phyloP scores from a whole-genome alignment of 2,888 invertebrate genomes.

The Sinelater perroti region DNA sequence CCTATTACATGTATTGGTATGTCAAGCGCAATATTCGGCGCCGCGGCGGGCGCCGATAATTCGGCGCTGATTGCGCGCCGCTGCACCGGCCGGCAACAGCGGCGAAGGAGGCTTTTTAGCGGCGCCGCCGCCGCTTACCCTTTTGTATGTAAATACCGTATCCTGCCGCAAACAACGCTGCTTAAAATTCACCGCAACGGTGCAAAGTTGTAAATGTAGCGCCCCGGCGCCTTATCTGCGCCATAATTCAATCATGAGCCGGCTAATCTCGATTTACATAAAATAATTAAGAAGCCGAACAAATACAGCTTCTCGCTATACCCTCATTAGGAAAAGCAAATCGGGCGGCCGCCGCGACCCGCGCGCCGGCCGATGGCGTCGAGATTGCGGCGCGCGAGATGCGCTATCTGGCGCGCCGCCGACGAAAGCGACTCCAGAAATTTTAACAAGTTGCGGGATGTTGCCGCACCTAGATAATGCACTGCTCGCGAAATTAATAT shows the following conservation, averaged over 20 bases:
- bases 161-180: slow-evolving; percentile 47
- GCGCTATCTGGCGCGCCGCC: background rate
- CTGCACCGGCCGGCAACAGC: no score
- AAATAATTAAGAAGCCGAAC: slow-evolving; percentile 47
- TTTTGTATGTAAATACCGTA: slow-evolving; percentile 42
- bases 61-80: no score
- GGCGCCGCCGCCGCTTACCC: slow-evolving; percentile 27
- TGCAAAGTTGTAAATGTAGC: slow-evolving; percentile 54
- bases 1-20: no score
- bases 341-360: background rate
- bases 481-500: no score
- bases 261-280: slow-evolving; percentile 50
- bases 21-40: no score
- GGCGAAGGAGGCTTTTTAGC: slow-evolving; percentile 31
- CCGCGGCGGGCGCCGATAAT: no score
- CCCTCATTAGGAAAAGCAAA: slow-evolving; percentile 28
- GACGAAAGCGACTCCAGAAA: background rate
- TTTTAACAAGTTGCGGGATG: no score
- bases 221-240: slow-evolving; percentile 51
- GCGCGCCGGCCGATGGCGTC: background rate
- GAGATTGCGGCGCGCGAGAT: slow-evolving; percentile 15
- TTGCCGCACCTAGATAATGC: no score
- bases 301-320: slow-evolving; percentile 24
- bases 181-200: slow-evolving; percentile 53
- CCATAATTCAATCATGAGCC: slow-evolving; percentile 51